A percentile compares a stretch with the other conserved stretches of the same genome.
These are phyloP conservation scores for Drosophila greeni DNA, from an alignment of 2,888 invertebrate genomes.

Conservation along the genomic window DNA sequence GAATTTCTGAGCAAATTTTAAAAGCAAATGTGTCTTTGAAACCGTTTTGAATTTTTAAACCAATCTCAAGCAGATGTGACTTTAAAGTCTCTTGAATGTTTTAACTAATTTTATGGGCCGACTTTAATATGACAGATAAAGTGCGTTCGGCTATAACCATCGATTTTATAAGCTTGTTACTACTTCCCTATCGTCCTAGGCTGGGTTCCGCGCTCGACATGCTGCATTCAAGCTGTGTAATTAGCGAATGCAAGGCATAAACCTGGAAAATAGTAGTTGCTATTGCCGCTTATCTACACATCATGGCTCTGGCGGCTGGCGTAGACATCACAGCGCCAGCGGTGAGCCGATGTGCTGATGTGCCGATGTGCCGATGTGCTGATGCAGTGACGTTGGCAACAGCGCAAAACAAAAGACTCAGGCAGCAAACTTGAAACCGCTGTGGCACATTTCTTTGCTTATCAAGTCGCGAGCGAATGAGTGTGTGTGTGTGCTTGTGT, in stretches of 20 bases:
- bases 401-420: conserved; percentile 55
- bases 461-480: conserved; percentile 38
- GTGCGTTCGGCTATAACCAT: conserved; percentile 5
- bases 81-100: neutral
- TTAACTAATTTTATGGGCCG: neutral
- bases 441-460: conserved; percentile 65
- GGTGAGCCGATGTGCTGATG: conserved; percentile 1
- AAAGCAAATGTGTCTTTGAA: conserved; percentile 2
- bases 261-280: conserved; percentile 21
- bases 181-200: neutral
- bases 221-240: conserved; percentile 6
- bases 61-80: neutral
- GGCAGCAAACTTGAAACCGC: conserved; percentile 57
- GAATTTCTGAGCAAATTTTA: neutral
- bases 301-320: conserved; percentile 12
- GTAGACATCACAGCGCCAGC: conserved; percentile 65
- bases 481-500: conserved; percentile 25
- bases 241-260: conserved; percentile 32
- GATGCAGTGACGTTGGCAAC: conserved; percentile 57
- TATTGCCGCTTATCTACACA: conserved; percentile 21
- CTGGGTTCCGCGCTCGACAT: neutral
- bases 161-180: neutral
- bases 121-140: neutral
- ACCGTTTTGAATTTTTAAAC: conserved; percentile 5
- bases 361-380: conserved; percentile 1